Base-by-base conservation (phyloP, 2,113 vertebrate species). In the Sylvilagus bachmani region DNA sequence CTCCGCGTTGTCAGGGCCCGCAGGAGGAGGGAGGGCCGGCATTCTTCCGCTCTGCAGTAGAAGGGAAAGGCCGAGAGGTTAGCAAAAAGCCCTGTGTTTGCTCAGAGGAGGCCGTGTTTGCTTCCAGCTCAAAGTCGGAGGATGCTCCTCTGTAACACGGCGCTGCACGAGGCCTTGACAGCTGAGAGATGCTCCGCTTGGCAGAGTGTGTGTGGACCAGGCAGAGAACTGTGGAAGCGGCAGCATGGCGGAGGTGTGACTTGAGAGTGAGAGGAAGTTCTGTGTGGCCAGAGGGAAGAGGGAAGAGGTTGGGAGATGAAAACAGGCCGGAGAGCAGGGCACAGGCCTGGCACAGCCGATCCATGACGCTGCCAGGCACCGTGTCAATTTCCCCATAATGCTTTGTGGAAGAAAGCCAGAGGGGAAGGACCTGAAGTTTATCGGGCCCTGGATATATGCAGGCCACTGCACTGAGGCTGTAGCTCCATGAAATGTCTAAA, bases 371-470 rank as follows among this genome's bases (percentile, higher is more conserved):
- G 73, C 36, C 12, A 73, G 87, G 75, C 49, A 58, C 12, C 83
- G 71, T 75, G 83, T 81, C 44, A n/a, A 17, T 90, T 91, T 92
- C 87, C 88, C 83, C 55, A 31, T 86, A 91, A 29, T 55, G 44
- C 51, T 80, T 62, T 83, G 33, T 86, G 44, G 53, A 93, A 86
- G 58, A 51, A 89, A 85, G n/a, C 64, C 83, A 71, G 67, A 83
- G 22, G 22, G 38, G 29, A 61, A 75, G 19, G 14, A 69, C 36
- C 27, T 85, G 90, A 78, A 74, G 55, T 75, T 24, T 64, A 87
- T 5, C 73, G 38, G 79, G n/a, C 21, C 38, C 38, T 44, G 71
- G 74, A n/a, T 53, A 85, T 19, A 61, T 4, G 3, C 17, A 55
- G 88, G 38, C 29, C 16, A 70, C 6, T 62, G 36, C 16, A 11